A percentile compares a stretch with the other conserved stretches of the same genome.
phyloP scores from a whole-genome alignment of 2,888 invertebrate genomes.

The Macrosiphum euphorbiae region DNA sequence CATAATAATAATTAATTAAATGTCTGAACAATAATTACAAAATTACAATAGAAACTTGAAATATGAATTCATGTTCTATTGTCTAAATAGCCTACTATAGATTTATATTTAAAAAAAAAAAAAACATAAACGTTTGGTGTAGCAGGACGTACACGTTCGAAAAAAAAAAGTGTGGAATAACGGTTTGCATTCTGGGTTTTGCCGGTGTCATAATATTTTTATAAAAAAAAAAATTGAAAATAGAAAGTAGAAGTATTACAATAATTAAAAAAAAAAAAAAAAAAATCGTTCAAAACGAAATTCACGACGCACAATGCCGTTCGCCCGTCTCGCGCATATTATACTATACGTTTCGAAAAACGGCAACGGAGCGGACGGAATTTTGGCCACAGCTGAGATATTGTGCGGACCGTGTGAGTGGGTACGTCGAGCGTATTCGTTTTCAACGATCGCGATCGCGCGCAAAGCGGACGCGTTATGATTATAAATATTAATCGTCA shows the following conservation, averaged over 20 bases:
- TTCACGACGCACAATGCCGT: background rate
- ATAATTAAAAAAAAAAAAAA: background rate
- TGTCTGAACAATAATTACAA: slow-evolving; percentile 7
- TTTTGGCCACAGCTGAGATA: background rate
- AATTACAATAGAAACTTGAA: slow-evolving; percentile 1
- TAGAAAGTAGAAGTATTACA: slow-evolving; percentile 9
- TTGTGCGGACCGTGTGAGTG: background rate
- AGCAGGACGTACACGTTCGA: background rate
- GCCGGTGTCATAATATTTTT: slow-evolving; percentile 16
- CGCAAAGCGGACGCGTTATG: background rate
- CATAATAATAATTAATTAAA: slow-evolving; percentile 13
- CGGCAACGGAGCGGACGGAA: background rate
- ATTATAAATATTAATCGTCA: background rate
- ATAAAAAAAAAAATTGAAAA: slow-evolving; percentile 6
- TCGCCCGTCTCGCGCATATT: background rate
- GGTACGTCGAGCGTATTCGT: background rate
- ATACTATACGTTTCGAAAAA: background rate
- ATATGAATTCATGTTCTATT: background rate
- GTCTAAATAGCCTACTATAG: background rate
- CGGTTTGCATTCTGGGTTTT: background rate
- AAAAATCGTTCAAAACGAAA: background rate
- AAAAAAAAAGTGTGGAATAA: background rate
- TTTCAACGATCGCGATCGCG: background rate
- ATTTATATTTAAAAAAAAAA: background rate
- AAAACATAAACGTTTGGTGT: background rate